These are phyloP conservation scores for Rhopalosiphum maidis DNA, from an alignment of 1,140 invertebrate species.

Conservation along the genomic window DNA sequence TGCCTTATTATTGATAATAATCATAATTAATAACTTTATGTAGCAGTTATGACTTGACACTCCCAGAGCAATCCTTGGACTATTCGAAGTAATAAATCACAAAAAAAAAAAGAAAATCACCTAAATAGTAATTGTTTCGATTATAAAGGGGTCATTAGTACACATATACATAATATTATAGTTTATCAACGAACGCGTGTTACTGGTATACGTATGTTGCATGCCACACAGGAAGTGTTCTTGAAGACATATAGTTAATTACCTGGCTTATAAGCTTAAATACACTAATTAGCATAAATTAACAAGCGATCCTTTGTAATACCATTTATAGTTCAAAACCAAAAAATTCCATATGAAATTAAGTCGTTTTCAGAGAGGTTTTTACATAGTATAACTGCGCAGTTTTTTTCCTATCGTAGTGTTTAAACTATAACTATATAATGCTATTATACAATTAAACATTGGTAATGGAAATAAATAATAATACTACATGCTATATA, in stretches of 20 bases:
- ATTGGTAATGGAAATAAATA: background rate
- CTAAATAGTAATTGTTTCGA: background rate
- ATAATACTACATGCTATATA: background rate
- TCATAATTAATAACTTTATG: background rate
- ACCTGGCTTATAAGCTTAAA: background rate
- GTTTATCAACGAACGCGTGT: background rate
- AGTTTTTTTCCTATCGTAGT: background rate
- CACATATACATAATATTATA: background rate
- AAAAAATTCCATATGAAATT: background rate
- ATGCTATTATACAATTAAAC: background rate
- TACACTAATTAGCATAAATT: conserved; percentile 15
- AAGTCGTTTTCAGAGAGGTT: background rate
- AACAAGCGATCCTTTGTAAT: background rate
- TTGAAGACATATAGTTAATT: background rate
- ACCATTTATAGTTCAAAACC: background rate
- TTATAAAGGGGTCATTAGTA: background rate
- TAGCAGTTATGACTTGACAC: background rate
- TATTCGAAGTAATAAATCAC: background rate
- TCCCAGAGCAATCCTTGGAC: background rate
- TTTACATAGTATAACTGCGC: background rate
- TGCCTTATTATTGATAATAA: background rate
- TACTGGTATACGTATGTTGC: background rate
- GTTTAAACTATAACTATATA: background rate
- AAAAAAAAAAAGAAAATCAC: background rate
- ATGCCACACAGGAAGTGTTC: background rate